Evolutionary conservation across 2,113 vertebrate species (phyloP).

Genomic region (Sisor rabdophorus): DNA sequence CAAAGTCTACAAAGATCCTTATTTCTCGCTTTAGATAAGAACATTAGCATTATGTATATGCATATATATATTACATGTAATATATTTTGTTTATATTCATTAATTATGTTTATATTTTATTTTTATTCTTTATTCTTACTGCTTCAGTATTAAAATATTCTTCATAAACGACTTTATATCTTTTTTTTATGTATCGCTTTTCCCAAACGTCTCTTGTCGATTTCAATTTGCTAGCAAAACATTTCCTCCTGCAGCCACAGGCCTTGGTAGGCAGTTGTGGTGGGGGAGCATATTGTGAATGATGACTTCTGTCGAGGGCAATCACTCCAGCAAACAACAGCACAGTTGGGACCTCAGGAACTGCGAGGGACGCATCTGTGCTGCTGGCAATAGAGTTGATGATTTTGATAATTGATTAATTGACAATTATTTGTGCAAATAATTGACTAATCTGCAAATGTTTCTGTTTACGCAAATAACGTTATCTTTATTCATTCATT

Average conservation of each 20-base stretch:
- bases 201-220: background rate
- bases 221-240: background rate
- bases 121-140: background rate
- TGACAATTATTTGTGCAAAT: no score
- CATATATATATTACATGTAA: background rate
- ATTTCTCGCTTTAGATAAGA: no score
- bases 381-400: background rate
- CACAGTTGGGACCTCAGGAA: slow-evolving; percentile 5
- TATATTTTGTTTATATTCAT: background rate
- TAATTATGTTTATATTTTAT: no score
- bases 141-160: background rate
- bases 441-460: no score
- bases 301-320: slow-evolving; percentile 26
- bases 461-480: no score
- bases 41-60: no score
- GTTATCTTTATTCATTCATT: no score
- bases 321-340: slow-evolving; percentile 27
- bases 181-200: background rate
- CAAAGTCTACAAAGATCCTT: no score
- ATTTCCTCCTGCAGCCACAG: background rate
- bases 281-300: background rate
- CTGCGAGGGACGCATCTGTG: slow-evolving; percentile 12
- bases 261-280: slow-evolving; percentile 21
- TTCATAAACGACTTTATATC: background rate
- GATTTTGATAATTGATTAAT: no score